Evolutionary conservation across 2,113 vertebrate species (phyloP).

Genomic region (Glaucidium brasilianum): DNA sequence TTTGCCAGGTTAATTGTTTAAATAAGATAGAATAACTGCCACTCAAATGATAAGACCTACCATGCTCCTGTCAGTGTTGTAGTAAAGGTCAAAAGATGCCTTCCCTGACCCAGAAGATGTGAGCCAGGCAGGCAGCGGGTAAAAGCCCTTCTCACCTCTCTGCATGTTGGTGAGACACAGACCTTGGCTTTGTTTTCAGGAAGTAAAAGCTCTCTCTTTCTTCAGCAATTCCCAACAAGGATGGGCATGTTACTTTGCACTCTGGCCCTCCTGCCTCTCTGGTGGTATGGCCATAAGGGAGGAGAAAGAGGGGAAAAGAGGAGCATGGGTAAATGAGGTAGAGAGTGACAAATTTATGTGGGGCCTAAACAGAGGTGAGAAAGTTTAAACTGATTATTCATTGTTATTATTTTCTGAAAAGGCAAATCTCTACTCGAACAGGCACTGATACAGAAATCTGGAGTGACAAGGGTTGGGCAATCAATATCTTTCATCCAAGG

Average conservation of each 20-base stretch:
- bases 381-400: not conserved
- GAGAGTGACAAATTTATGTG: not conserved
- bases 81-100: not conserved
- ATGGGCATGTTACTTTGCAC: fast-evolving
- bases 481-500: not conserved
- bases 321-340: not conserved
- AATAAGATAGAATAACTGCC: not conserved
- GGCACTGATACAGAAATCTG: not conserved
- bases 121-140: not conserved
- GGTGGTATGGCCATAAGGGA: too few species aligned
- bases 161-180: not conserved
- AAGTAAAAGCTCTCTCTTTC: not conserved
- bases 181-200: not conserved
- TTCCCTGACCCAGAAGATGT: not conserved
- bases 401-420: not conserved
- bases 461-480: not conserved
- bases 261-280: not conserved
- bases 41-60: not conserved
- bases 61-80: not conserved
- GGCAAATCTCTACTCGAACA: not conserved
- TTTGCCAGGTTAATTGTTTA: not conserved
- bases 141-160: not conserved
- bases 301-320: not conserved
- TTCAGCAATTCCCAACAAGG: not conserved
- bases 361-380: not conserved